These are phyloP conservation scores for Trissolcus japonicus DNA, from an alignment of 2,888 invertebrate genomes.

Conservation along the genomic window DNA sequence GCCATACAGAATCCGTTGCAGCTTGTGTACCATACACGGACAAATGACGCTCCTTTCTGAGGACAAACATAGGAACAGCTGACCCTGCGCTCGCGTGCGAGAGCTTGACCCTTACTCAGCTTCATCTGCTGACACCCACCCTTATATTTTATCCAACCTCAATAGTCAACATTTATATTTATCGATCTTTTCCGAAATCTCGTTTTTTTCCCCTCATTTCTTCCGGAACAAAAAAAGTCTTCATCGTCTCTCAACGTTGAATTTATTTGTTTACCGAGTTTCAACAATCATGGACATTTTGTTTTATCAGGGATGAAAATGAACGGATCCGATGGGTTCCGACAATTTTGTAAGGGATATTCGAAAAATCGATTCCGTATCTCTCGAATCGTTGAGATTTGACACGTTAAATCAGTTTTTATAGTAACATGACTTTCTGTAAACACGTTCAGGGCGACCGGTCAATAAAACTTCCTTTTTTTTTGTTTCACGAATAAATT, in stretches of 20 bases:
- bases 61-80: conserved; percentile 75
- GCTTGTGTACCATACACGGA: conserved; percentile 63
- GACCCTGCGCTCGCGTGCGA: conserved; percentile 73
- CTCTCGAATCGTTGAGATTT: not conserved
- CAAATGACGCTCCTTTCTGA: conserved; percentile 64
- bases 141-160: conserved; percentile 57
- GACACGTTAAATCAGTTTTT: conserved; percentile 28
- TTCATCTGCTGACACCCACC: conserved; percentile 74
- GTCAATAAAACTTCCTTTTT: conserved; percentile 33
- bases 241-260: too few relatives aligned
- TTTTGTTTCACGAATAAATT: conserved; percentile 16
- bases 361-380: too few relatives aligned
- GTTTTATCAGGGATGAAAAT: too few relatives aligned
- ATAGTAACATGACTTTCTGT: conserved; percentile 22
- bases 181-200: conserved; percentile 52
- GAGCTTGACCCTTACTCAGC: conserved; percentile 73
- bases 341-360: too few relatives aligned
- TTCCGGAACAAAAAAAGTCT: conserved; percentile 19
- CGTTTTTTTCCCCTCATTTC: conserved; percentile 27
- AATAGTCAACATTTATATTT: conserved; percentile 50
- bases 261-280: not conserved
- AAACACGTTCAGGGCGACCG: conserved; percentile 15
- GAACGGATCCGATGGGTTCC: too few relatives aligned
- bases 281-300: too few relatives aligned
- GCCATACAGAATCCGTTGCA: conserved; percentile 65